Percentiles rank a stretch among this genome's conserved stretches.
Evolutionary conservation across 2,113 vertebrate genomes (phyloP).

Genomic region (Gavia stellata): DNA sequence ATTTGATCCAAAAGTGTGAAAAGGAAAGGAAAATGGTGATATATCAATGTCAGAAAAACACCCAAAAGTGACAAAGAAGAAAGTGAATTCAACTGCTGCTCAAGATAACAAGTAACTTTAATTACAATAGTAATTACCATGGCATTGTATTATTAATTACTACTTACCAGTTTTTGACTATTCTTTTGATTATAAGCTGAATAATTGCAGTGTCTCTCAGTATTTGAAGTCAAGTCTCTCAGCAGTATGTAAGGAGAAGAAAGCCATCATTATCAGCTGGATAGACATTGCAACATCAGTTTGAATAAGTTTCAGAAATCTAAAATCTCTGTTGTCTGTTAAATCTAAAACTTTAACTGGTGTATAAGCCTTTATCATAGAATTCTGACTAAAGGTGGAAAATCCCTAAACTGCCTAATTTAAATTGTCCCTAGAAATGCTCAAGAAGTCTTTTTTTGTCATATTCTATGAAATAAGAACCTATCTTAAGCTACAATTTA

Average conservation of each 20-base stretch:
- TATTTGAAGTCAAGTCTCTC: neutral
- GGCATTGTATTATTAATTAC: neutral
- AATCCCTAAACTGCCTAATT: neutral
- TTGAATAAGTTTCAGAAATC: neutral
- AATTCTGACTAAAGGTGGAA: neutral
- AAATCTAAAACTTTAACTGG: neutral
- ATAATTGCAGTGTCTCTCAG: neutral
- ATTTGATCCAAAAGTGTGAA: neutral
- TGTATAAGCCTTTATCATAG: neutral
- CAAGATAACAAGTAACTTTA: neutral
- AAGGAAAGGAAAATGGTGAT: neutral
- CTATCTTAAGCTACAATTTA: neutral
- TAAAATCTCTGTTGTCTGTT: neutral
- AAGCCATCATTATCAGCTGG: neutral
- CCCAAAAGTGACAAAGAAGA: neutral
- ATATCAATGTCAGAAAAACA: neutral
- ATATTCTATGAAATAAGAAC: neutral
- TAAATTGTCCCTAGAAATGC: neutral
- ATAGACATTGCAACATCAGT: neutral
- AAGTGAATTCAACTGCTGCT: neutral
- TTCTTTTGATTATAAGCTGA: neutral
- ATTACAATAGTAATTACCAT: neutral
- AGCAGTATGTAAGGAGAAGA: neutral
- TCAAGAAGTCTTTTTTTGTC: neutral
- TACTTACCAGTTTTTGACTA: neutral